Conservation (phyloP, 2,113 vertebrate genomes). For the Sclerurus mexicanus region DNA sequence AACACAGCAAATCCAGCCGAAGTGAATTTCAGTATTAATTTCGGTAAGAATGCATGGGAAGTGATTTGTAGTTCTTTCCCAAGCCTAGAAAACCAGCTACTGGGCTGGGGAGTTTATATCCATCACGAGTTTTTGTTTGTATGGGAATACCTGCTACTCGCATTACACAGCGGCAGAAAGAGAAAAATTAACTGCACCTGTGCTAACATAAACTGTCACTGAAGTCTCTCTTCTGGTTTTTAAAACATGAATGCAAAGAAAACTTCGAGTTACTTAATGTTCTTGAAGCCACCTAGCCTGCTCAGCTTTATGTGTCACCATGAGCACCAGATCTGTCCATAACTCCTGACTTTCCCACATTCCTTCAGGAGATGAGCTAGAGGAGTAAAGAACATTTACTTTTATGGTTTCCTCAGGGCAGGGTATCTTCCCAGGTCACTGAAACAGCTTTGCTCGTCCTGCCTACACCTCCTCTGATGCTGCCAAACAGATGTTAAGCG, state of each 20-base stretch:
- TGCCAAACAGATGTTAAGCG: background rate
- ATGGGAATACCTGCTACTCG: background rate
- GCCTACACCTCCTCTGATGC: background rate
- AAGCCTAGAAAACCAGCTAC: background rate
- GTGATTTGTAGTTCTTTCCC: background rate
- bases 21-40: background rate
- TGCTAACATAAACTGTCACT: background rate
- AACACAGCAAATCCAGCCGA: background rate
- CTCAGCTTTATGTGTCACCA: background rate
- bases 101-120: background rate
- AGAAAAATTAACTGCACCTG: background rate
- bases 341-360: background rate
- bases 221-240: background rate
- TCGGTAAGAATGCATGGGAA: background rate
- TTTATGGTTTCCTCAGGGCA: background rate
- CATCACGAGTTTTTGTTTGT: background rate
- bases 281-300: background rate
- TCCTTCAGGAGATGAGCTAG: background rate
- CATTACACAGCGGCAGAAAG: background rate
- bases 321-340: fast-evolving
- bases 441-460: background rate
- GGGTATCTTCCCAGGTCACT: background rate
- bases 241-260: background rate
- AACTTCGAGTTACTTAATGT: background rate
- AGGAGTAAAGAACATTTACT: background rate